Conservation (phyloP, 2,888 invertebrate species). For the Drymonia ruficornis region DNA sequence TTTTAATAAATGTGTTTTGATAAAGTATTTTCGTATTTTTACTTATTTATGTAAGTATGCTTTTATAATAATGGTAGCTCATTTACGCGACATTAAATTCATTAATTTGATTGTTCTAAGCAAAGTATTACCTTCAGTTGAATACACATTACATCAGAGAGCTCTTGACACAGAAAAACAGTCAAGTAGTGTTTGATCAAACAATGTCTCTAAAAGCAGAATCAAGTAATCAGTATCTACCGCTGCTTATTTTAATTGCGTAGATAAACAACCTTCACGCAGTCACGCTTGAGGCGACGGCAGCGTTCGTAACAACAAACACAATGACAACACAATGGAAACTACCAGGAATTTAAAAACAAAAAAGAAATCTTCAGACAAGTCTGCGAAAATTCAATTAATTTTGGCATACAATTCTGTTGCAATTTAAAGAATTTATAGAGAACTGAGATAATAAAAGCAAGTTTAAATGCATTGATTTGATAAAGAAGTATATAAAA, state of each 20-base stretch:
- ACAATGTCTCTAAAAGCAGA: slow-evolving; percentile 1
- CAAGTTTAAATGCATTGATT: background rate
- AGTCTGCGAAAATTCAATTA: background rate
- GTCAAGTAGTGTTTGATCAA: background rate
- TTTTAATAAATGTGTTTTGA: slow-evolving; percentile 38
- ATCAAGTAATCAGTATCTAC: background rate
- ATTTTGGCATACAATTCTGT: background rate
- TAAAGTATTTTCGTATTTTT: slow-evolving; percentile 38
- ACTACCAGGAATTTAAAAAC: background rate
- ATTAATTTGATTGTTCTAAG: background rate
- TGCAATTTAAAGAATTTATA: background rate
- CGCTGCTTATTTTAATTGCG: background rate
- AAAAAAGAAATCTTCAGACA: background rate
- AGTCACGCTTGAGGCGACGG: background rate
- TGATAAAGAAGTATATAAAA: background rate
- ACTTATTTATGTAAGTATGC: slow-evolving; percentile 38
- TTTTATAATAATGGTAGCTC: slow-evolving; percentile 21
- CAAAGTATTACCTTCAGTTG: background rate
- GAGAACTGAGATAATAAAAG: background rate
- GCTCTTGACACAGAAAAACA: background rate
- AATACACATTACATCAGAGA: background rate
- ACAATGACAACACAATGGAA: background rate
- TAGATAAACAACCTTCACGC: slow-evolving; percentile 4
- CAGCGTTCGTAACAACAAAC: background rate
- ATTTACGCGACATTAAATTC: background rate